Conservation (phyloP, 2,113 vertebrate genomes). For the Galbula dea region DNA sequence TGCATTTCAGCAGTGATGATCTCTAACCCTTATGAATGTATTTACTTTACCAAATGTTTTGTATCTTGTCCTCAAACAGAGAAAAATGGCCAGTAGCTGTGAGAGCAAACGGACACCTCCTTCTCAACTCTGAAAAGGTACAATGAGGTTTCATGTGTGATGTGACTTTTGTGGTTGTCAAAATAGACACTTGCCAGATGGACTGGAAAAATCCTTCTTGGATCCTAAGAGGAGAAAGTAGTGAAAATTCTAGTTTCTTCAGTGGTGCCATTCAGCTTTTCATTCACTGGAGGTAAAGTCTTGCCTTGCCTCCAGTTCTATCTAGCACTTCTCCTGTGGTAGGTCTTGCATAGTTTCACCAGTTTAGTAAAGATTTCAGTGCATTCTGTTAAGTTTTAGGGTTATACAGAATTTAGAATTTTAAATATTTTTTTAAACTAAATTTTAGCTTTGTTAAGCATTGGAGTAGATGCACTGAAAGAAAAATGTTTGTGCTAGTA, state of each 20-base stretch:
- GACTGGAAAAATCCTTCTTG: neutral
- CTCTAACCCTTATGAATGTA: neutral
- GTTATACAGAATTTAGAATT: neutral
- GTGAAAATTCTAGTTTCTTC: neutral
- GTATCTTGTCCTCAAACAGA: slow-evolving; percentile 67
- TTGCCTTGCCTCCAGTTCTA: neutral
- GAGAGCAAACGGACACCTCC: slow-evolving; percentile 95
- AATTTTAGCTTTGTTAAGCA: neutral
- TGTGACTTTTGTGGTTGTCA: neutral
- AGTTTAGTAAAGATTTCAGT: neutral
- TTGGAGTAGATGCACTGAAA: neutral
- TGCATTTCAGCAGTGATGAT: neutral
- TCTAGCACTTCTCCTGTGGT: neutral
- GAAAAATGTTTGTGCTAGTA: neutral
- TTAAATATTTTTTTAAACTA: neutral
- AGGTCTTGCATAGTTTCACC: neutral
- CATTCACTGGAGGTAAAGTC: neutral
- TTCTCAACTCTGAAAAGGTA: slow-evolving; percentile 98
- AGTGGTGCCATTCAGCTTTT: neutral
- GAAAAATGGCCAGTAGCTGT: slow-evolving; percentile 92
- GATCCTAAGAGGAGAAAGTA: neutral
- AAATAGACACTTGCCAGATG: neutral
- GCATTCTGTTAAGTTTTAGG: neutral
- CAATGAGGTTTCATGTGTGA: neutral
- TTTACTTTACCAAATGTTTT: neutral